Evolutionary conservation across 1,140 invertebrate species (phyloP).

Genomic region (Campoletis sonorensis): DNA sequence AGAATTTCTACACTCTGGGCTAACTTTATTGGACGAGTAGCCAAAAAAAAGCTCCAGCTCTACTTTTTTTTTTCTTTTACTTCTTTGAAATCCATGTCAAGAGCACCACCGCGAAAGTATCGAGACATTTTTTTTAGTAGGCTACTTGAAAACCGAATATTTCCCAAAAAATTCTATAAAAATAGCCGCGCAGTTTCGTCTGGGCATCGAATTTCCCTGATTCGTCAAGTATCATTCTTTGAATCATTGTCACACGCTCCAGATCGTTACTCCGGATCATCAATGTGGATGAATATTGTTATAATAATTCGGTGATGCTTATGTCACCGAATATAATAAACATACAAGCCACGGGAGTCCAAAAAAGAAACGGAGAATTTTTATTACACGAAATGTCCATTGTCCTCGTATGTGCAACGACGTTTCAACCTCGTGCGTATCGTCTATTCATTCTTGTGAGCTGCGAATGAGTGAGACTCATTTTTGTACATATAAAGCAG

Average conservation of each 20-base stretch:
- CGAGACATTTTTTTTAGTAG: neutral
- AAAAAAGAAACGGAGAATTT: neutral
- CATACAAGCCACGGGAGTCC: neutral
- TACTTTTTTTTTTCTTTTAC: neutral
- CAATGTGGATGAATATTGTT: neutral
- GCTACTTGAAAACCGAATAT: neutral
- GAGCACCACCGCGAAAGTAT: neutral
- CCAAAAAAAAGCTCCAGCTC: neutral
- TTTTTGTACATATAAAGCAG: neutral
- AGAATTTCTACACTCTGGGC: conserved; percentile 40
- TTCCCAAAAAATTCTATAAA: neutral
- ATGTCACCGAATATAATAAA: neutral
- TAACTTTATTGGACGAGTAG: conserved; percentile 57
- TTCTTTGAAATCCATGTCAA: neutral
- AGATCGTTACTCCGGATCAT: neutral
- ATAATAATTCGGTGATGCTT: neutral
- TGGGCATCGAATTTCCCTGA: neutral
- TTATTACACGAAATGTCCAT: conserved; percentile 6
- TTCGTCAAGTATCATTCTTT: neutral
- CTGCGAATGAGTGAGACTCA: neutral
- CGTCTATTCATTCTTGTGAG: neutral
- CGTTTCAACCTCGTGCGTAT: neutral
- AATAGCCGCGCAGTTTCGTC: neutral
- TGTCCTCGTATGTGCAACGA: neutral
- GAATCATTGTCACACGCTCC: no score